Evolutionary conservation across 2,797 vertebrate species (phyloP).

Genomic region (Enteromius radiatus): DNA sequence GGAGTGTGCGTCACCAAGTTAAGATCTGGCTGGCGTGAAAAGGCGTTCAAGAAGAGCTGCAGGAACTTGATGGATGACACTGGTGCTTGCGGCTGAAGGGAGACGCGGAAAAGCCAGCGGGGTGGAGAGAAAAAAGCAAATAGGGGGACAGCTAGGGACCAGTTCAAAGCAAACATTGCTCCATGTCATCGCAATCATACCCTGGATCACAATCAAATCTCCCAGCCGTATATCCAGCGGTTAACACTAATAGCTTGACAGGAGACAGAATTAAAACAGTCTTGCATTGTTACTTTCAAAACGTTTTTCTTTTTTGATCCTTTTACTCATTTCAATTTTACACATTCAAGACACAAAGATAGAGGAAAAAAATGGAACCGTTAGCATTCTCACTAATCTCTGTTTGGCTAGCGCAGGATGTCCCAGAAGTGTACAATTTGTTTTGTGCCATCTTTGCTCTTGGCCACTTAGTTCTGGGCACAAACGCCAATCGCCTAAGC

Average conservation of each 20-base stretch:
- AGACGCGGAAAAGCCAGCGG: constrained; percentile 61
- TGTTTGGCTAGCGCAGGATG: background rate
- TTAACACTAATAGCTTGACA: constrained; percentile 29
- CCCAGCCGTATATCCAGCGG: constrained; percentile 35
- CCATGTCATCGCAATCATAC: constrained; percentile 50
- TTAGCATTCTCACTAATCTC: background rate
- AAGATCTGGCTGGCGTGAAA: constrained; percentile 64
- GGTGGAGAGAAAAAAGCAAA: constrained; percentile 49
- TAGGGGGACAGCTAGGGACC: constrained; percentile 32
- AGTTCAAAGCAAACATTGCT: constrained; percentile 52
- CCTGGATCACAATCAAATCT: constrained; percentile 50
- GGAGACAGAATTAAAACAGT: background rate
- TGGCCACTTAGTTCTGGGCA: background rate
- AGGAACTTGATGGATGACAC: constrained; percentile 72
- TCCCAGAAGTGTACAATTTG: background rate
- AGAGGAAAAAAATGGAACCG: too few species aligned
- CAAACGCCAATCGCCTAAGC: background rate
- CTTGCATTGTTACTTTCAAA: background rate
- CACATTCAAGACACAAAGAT: background rate
- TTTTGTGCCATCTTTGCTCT: background rate
- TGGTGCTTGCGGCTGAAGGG: constrained; percentile 68
- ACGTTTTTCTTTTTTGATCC: background rate
- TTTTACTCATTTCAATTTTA: background rate
- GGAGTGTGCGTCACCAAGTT: constrained; percentile 53
- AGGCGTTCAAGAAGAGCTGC: constrained; percentile 66